phyloP scores from a whole-genome alignment of 2,888 invertebrate genomes.

The Diadegma fenestrale region DNA sequence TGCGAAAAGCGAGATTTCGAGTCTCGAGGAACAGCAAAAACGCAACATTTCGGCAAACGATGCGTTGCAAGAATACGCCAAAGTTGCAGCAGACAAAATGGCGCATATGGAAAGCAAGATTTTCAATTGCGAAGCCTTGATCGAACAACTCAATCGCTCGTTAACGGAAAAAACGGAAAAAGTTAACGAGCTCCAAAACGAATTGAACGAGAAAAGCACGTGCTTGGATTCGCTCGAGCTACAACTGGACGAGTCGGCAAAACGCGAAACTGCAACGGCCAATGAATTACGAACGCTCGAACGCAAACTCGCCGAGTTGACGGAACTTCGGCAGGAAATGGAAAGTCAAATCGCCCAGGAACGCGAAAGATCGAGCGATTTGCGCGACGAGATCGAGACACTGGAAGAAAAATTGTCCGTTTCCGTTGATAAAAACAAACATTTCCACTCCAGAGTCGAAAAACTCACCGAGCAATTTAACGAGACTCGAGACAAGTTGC shows the following conservation, averaged over 20 bases:
- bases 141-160: constrained; percentile 57
- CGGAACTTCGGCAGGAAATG: constrained; percentile 75
- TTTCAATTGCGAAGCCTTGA: constrained; percentile 13
- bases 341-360: constrained; percentile 77
- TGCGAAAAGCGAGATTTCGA: background rate
- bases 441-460: constrained; percentile 40
- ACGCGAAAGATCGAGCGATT: constrained; percentile 72
- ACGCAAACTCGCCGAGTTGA: constrained; percentile 70
- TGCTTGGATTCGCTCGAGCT: constrained; percentile 13
- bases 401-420: constrained; percentile 35
- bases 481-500: constrained; percentile 39
- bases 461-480: constrained; percentile 37
- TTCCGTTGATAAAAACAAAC: constrained; percentile 10
- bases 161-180: constrained; percentile 15
- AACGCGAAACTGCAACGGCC: constrained; percentile 60
- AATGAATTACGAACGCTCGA: constrained; percentile 70
- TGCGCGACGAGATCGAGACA: constrained; percentile 51
- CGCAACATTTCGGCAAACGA: constrained; percentile 6
- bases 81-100: constrained; percentile 33
- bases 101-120: constrained; percentile 21
- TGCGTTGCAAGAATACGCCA: constrained; percentile 35
- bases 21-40: constrained; percentile 37
- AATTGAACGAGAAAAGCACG: constrained; percentile 36
- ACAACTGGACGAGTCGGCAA: constrained; percentile 19
- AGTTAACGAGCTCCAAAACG: constrained; percentile 5